Percentiles rank a stretch among this genome's conserved stretches.
Evolutionary conservation across 1,140 invertebrate species (phyloP).

Genomic region (Macrotrachela quadricornifera): DNA sequence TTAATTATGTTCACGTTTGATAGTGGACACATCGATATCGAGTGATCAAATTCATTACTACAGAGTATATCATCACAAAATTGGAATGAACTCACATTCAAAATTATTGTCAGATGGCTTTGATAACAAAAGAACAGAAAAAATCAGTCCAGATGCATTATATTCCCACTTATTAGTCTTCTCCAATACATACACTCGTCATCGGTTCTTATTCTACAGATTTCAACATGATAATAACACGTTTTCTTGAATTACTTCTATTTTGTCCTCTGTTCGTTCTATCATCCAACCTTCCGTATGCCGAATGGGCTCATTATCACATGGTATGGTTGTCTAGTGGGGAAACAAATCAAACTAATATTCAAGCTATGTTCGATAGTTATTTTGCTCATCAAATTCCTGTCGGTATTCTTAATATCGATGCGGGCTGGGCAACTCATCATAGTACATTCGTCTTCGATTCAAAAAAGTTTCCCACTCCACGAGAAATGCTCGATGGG

Average conservation of each 20-base stretch:
- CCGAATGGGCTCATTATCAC: constrained; percentile 5
- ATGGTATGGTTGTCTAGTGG: background rate
- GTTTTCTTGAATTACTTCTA: too few species aligned
- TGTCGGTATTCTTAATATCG: background rate
- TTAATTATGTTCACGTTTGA: constrained; percentile 9
- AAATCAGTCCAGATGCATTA: background rate
- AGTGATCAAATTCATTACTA: constrained; percentile 45
- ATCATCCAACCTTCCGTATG: background rate
- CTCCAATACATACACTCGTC: too few species aligned
- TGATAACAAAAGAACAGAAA: constrained; percentile 9
- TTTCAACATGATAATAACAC: too few species aligned
- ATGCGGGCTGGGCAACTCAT: background rate
- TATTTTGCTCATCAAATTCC: background rate
- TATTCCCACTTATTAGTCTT: too few species aligned
- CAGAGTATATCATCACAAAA: constrained; percentile 27
- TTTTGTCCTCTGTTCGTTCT: too few species aligned
- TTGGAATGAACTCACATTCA: constrained; percentile 29
- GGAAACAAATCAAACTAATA: background rate
- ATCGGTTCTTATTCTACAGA: too few species aligned
- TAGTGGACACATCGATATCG: constrained; percentile 40
- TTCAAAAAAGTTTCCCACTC: background rate
- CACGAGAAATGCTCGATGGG: background rate
- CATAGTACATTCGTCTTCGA: constrained; percentile 1
- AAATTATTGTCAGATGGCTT: constrained; percentile 37
- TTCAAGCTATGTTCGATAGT: background rate